Percentiles rank a stretch among this genome's conserved stretches.
These are phyloP conservation scores for Cuculus canorus DNA, from an alignment of 2,797 vertebrate species.

Conservation along the genomic window DNA sequence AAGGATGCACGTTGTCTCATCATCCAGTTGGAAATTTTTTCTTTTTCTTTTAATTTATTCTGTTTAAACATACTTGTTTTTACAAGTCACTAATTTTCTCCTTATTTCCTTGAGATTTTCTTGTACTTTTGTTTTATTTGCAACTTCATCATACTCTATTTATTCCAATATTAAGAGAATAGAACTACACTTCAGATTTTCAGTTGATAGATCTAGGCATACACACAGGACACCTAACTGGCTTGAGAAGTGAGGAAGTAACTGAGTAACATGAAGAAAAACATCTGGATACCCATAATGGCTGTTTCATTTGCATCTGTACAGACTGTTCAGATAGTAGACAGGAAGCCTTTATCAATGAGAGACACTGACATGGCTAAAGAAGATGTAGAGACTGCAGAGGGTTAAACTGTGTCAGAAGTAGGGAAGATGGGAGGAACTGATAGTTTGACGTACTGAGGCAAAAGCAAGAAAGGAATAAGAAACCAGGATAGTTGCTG, in stretches of 20 bases:
- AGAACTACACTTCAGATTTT: background rate
- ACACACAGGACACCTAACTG: background rate
- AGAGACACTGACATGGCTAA: background rate
- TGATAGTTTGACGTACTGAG: background rate
- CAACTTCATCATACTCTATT: background rate
- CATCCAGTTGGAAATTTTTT: background rate
- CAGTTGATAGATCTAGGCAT: background rate
- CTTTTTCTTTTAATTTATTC: background rate
- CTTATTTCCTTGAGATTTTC: background rate
- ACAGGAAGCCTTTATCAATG: background rate
- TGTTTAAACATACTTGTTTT: background rate
- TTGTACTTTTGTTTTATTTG: background rate
- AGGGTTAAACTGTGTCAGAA: background rate
- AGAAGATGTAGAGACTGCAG: background rate
- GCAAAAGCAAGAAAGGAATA: background rate
- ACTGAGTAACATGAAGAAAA: background rate
- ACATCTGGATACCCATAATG: background rate
- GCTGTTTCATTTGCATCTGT: background rate
- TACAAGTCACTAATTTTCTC: background rate
- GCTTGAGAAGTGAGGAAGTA: background rate
- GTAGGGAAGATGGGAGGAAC: background rate
- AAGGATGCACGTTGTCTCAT: background rate
- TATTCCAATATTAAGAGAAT: background rate
- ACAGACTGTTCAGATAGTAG: background rate
- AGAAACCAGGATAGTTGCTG: background rate